Percentiles rank a stretch among this genome's conserved stretches.
Conservation (phyloP, 2,888 invertebrate species). For the Apodemia duryi region DNA sequence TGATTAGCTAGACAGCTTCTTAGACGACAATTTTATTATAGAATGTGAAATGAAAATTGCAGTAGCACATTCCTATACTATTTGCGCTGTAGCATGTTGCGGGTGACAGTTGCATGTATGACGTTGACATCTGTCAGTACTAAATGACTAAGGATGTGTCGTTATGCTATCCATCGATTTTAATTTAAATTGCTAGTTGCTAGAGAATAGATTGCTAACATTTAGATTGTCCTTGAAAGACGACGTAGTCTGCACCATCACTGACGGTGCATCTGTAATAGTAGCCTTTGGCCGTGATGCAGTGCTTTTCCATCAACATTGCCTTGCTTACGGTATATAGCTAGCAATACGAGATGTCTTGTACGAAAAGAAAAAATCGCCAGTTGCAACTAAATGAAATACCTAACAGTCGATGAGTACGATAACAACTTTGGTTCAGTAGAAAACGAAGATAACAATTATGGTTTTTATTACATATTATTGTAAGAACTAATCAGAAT, state of each 20-base stretch:
- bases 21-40: too few species aligned
- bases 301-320: not conserved
- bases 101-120: too few species aligned
- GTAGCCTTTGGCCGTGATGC: not conserved
- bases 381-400: not conserved
- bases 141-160: too few species aligned
- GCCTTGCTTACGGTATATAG: conserved; percentile 1
- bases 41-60: too few species aligned
- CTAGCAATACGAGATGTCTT: not conserved
- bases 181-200: too few species aligned
- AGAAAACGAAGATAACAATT: not conserved
- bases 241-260: not conserved
- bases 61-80: too few species aligned
- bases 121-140: too few species aligned
- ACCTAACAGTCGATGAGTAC: not conserved
- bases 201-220: too few species aligned
- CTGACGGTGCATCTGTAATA: not conserved
- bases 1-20: too few species aligned
- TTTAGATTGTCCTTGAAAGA: too few species aligned
- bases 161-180: too few species aligned
- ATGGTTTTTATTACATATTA: not conserved
- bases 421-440: not conserved
- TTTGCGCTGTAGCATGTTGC: too few species aligned
- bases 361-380: not conserved
- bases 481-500: not conserved